Base-by-base conservation (phyloP, 2,113 vertebrate species). In the Psephotus haematonotus region DNA sequence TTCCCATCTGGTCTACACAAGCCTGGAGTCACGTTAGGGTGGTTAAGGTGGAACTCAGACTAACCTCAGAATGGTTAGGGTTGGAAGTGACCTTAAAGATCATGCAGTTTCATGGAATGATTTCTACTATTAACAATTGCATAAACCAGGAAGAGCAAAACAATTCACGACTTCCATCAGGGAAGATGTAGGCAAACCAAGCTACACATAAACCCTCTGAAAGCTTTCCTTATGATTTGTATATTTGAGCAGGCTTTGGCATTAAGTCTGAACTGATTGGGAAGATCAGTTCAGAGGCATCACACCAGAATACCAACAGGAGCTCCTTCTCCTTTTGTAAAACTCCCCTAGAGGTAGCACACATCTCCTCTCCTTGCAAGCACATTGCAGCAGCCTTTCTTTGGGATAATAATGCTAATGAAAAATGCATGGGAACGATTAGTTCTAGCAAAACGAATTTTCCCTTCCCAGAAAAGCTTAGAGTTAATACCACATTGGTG, bases 371-470 rank as follows among this genome's bases (percentile, higher is more conserved):
- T 86, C 57, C 77, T 86, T 8, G n/a, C 71, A 35, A 91, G 82
- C 11, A 5, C 65, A 96, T 76, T 9, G 28, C 90, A 20, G 20
- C 91, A 72, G 83, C 97, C 96, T 87, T 95, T 92, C 87, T 93
- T 67, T 7, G 23, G 93, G 80, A 95, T 96, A 95, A 95, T 85
- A 95, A 88, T 4, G 9, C 94, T 95, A 95, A 95, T 94, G 95
- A 97, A 96, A 97, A 96, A 96, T 96, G 94, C 92, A 96, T 88
- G 78, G 0, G 0, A 74, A 83, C 63, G 76, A 95, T 95, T 93
- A 88, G 90, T 88, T 94, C 90, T 82, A 88, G 93, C 87, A 85
- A 97, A 96, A 93, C 87, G 93, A 88, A 95, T 86, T 96, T 86
- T 96, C 95, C 92, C 82, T 96, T 43, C 71, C 28, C 84, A 77